Conservation (phyloP, 2,797 vertebrate genomes). For the Manis crassicaudata region DNA sequence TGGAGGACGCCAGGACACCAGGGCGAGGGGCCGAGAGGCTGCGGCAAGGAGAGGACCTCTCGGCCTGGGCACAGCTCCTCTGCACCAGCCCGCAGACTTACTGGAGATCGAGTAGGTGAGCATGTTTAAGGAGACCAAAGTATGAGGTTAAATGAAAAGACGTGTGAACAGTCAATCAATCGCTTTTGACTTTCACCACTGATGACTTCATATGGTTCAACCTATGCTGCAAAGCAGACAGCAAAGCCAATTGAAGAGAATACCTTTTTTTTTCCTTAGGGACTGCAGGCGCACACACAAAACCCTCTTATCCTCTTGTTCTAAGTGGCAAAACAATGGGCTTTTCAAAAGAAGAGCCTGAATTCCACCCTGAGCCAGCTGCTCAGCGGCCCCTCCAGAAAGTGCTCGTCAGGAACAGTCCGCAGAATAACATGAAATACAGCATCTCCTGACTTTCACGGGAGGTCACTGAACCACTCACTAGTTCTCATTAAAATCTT, state of each 20-base stretch:
- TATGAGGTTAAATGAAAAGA: neutral
- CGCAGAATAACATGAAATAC: neutral
- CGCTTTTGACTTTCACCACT: neutral
- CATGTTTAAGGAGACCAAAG: neutral
- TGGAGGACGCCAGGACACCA: no score
- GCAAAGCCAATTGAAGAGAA: neutral
- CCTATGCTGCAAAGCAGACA: neutral
- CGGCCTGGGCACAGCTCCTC: neutral
- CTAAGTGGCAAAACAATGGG: neutral
- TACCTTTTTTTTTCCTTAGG: neutral
- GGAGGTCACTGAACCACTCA: conserved; percentile 25
- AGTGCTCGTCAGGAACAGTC: neutral
- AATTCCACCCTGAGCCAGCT: neutral
- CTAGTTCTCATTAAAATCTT: conserved; percentile 57
- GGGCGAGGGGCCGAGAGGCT: no score
- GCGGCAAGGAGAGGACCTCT: no score
- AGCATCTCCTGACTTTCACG: neutral
- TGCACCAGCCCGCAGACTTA: neutral
- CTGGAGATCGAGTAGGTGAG: neutral
- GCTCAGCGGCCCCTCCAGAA: neutral
- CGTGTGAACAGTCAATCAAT: neutral
- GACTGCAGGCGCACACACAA: neutral
- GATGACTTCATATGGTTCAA: neutral
- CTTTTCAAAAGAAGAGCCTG: neutral
- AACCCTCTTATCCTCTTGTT: neutral